A percentile compares a stretch with the other conserved stretches of the same genome.
These are phyloP conservation scores for Brachionichthys hirsutus DNA, from an alignment of 2,113 vertebrate species.

Conservation along the genomic window DNA sequence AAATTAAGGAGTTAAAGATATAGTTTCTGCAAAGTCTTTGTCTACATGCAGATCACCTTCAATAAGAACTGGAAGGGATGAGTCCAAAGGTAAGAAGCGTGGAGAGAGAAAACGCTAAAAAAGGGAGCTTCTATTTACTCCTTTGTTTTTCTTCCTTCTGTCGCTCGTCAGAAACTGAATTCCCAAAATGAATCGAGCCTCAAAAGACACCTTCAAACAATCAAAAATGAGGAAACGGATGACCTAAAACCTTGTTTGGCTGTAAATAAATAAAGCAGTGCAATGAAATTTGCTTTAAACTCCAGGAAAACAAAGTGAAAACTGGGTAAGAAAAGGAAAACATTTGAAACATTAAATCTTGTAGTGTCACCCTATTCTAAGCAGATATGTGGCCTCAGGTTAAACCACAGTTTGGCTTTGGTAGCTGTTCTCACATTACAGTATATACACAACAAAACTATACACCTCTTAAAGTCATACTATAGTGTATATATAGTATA, in stretches of 20 bases:
- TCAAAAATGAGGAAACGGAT: neutral
- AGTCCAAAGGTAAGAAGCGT: constrained; percentile 16
- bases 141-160: constrained; percentile 16
- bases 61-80: constrained; percentile 7
- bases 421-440: constrained; percentile 70
- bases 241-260: neutral
- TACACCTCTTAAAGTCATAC: too few species aligned
- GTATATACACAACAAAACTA: constrained; percentile 55
- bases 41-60: constrained; percentile 17
- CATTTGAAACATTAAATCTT: constrained; percentile 21
- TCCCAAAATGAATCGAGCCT: constrained; percentile 1
- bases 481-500: too few species aligned
- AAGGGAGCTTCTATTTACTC: neutral
- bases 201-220: constrained; percentile 6
- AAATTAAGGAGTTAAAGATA: neutral
- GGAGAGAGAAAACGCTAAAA: neutral
- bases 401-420: constrained; percentile 61
- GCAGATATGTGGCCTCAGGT: constrained; percentile 44
- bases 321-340: constrained; percentile 2
- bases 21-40: constrained; percentile 5
- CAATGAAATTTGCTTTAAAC: constrained; percentile 4
- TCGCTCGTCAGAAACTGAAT: too few species aligned
- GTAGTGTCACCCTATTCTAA: constrained; percentile 48
- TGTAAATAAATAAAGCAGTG: neutral
- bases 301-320: constrained; percentile 7